phyloP scores from a whole-genome alignment of 2,113 vertebrate species.

The Aepyceros melampus region DNA sequence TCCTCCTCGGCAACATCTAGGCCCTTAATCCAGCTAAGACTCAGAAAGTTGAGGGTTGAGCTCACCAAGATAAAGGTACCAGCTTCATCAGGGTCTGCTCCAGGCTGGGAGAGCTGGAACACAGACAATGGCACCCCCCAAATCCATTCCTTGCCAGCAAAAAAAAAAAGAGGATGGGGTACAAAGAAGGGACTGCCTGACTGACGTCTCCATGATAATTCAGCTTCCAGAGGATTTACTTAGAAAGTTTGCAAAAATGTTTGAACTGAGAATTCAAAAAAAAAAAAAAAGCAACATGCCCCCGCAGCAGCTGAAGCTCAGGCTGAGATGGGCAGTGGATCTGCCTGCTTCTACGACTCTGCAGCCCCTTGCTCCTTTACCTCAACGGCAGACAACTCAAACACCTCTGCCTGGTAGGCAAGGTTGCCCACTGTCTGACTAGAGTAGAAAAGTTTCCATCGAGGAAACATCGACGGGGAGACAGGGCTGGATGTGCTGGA shows the following conservation, averaged over 20 bases:
- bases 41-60: conserved; percentile 82
- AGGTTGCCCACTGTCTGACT: neutral
- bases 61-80: conserved; percentile 79
- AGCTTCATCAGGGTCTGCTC: conserved; percentile 75
- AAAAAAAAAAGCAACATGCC: neutral
- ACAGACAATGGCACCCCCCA: conserved; percentile 39
- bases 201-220: neutral
- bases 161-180: neutral
- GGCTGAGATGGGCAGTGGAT: neutral
- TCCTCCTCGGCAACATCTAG: conserved; percentile 80
- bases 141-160: conserved; percentile 40
- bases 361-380: neutral
- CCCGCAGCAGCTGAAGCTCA: neutral
- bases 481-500: neutral
- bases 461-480: neutral
- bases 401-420: neutral
- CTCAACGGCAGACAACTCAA: neutral
- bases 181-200: neutral
- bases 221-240: neutral
- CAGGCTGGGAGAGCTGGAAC: conserved; percentile 36
- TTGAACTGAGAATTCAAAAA: neutral
- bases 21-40: conserved; percentile 83
- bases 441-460: neutral
- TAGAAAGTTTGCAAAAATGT: neutral
- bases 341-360: neutral